A percentile compares a stretch with the other conserved stretches of the same genome.
Evolutionary conservation across 2,888 invertebrate species (phyloP).

Genomic region (Clanis bilineata): DNA sequence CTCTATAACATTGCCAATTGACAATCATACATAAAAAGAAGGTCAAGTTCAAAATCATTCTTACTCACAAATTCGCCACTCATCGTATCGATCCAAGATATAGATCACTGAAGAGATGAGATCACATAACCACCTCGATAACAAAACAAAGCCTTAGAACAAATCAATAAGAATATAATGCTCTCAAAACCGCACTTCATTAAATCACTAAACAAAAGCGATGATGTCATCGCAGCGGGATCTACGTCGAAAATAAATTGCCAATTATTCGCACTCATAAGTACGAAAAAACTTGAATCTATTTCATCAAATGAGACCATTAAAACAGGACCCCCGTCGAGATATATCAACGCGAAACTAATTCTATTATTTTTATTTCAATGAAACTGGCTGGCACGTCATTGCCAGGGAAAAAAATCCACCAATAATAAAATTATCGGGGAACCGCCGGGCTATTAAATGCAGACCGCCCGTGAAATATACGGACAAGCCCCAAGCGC

Average conservation of each 20-base stretch:
- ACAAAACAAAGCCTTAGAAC: background rate
- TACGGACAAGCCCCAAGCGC: constrained; percentile 55
- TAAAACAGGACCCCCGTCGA: constrained; percentile 8
- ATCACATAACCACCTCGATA: background rate
- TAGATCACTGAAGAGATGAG: background rate
- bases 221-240: constrained; percentile 31
- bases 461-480: constrained; percentile 78
- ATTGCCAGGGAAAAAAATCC: constrained; percentile 65
- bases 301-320: constrained; percentile 33
- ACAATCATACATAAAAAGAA: too few relatives aligned
- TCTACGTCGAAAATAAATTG: constrained; percentile 36
- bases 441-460: constrained; percentile 74
- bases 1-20: too few relatives aligned
- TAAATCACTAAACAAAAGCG: constrained; percentile 32
- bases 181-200: constrained; percentile 19
- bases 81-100: background rate
- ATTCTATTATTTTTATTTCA: constrained; percentile 37
- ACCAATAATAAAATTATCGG: constrained; percentile 80
- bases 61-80: too few relatives aligned
- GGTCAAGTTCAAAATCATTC: too few relatives aligned
- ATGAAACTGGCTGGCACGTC: constrained; percentile 59
- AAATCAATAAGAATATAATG: background rate
- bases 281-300: constrained; percentile 36
- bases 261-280: constrained; percentile 45
- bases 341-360: constrained; percentile 18